Percentiles rank a stretch among this genome's conserved stretches.
These are phyloP conservation scores for Erythrolamprus reginae DNA, from an alignment of 2,113 vertebrate genomes.

Conservation along the genomic window DNA sequence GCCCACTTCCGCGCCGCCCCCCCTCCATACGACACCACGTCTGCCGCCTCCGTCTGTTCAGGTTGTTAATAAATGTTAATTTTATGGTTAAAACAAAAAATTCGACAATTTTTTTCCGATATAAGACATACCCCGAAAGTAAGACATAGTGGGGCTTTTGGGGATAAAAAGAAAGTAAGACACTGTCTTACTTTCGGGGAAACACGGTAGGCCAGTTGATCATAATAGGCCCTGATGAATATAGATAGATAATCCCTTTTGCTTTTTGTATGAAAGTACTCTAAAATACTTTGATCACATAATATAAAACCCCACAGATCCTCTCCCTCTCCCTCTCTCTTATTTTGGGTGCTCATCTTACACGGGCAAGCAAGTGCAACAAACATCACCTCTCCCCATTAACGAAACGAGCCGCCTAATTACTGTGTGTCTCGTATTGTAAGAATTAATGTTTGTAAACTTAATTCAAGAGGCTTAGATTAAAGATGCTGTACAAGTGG, in stretches of 20 bases:
- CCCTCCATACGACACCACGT: too few relatives aligned
- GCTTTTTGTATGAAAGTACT: neutral
- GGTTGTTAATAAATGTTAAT: too few relatives aligned
- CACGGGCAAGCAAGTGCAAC: neutral
- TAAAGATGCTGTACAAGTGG: conserved; percentile 31
- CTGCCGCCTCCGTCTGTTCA: too few relatives aligned
- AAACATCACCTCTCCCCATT: neutral
- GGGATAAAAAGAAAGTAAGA: too few relatives aligned
- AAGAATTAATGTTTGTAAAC: conserved; percentile 35
- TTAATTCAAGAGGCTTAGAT: conserved; percentile 28
- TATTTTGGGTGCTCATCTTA: neutral
- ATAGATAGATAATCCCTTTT: neutral
- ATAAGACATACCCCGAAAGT: too few relatives aligned
- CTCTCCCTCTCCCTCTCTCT: neutral
- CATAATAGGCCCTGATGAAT: too few relatives aligned
- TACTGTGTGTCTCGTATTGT: conserved; percentile 14
- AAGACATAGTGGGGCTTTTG: too few relatives aligned
- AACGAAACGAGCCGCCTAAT: conserved; percentile 16
- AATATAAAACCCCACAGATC: neutral
- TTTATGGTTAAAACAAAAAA: too few relatives aligned
- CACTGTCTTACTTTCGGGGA: too few relatives aligned
- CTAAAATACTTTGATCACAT: neutral
- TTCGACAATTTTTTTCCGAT: too few relatives aligned
- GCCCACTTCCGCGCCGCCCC: too few relatives aligned
- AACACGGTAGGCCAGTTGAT: too few relatives aligned